Percentiles rank a stretch among this genome's conserved stretches.
Conservation (phyloP, 2,797 vertebrate genomes). For the Centroberyx gerrardi region DNA sequence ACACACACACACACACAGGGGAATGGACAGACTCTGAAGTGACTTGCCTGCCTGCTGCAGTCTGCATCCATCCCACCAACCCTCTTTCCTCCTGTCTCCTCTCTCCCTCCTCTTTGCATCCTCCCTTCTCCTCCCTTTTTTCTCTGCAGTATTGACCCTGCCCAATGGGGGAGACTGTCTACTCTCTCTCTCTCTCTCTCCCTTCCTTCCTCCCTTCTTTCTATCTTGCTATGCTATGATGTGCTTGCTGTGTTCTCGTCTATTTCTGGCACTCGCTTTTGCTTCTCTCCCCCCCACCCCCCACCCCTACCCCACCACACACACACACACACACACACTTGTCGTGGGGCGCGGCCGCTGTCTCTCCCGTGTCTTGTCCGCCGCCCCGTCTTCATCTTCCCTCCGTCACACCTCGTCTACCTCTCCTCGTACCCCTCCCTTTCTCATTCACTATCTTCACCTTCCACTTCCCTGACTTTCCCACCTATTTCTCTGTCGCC, state of each 20-base stretch:
- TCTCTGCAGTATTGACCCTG: conserved; percentile 69
- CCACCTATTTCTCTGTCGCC: conserved; percentile 23
- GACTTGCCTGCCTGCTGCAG: conserved; percentile 39
- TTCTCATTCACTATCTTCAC: not conserved
- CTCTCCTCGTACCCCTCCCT: conserved; percentile 24
- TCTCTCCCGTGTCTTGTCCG: conserved; percentile 32
- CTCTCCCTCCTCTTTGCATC: conserved; percentile 47
- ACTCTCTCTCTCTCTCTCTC: conserved; percentile 21
- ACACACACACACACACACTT: conserved; percentile 49
- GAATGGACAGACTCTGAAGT: conserved; percentile 34
- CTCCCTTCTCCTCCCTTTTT: conserved; percentile 45
- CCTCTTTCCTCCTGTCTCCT: conserved; percentile 21
- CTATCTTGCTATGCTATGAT: conserved; percentile 41
- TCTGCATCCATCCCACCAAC: conserved; percentile 29
- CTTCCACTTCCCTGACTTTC: not conserved
- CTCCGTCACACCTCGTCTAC: conserved; percentile 33
- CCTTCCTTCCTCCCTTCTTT: conserved; percentile 16
- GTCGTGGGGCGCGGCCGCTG: conserved; percentile 42
- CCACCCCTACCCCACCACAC: not conserved
- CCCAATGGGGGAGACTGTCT: conserved; percentile 53
- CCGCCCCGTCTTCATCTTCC: conserved; percentile 48
- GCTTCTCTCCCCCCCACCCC: conserved; percentile 47
- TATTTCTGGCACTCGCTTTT: conserved; percentile 67
- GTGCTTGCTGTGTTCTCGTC: conserved; percentile 45
- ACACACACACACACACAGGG: conserved; percentile 1